Percentiles rank a stretch among this genome's conserved stretches.
Evolutionary conservation across 2,888 invertebrate species (phyloP).

Genomic region (Abscondita cerata): DNA sequence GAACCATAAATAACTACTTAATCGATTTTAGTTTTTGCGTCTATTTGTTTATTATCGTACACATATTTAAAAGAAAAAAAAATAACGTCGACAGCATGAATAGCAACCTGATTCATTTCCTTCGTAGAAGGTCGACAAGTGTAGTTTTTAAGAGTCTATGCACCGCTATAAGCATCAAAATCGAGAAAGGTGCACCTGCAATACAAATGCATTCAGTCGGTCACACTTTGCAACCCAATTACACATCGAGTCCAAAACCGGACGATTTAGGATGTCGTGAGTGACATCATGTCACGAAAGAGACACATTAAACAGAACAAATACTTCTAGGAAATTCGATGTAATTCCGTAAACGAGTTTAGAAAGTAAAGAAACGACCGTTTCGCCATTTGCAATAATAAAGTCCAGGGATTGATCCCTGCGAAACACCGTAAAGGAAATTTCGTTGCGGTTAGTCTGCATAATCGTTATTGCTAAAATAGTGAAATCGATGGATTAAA

Average conservation of each 20-base stretch:
- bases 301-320: slow-evolving; percentile 25
- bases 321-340: slow-evolving; percentile 19
- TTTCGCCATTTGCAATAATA: not conserved
- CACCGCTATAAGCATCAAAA: not conserved
- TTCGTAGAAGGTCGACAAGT: slow-evolving; percentile 19
- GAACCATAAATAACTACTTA: not conserved
- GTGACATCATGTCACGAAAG: slow-evolving; percentile 25
- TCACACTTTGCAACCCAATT: slow-evolving; percentile 20
- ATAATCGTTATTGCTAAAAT: no score
- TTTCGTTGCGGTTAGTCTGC: no score
- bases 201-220: not conserved
- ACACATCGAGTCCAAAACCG: slow-evolving; percentile 13
- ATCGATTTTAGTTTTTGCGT: slow-evolving; percentile 2
- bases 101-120: slow-evolving; percentile 23
- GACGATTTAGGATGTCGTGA: slow-evolving; percentile 23
- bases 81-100: slow-evolving; percentile 14
- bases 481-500: no score
- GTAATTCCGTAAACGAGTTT: slow-evolving; percentile 2
- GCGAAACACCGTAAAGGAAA: no score
- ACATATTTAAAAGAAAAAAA: slow-evolving; percentile 1
- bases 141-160: slow-evolving; percentile 6
- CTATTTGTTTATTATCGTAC: not conserved
- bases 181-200: slow-evolving; percentile 10
- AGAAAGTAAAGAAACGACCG: not conserved
- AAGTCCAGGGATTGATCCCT: no score